Evolutionary conservation across 1,140 invertebrate species (phyloP).

Genomic region (Sarcophaga bullata): DNA sequence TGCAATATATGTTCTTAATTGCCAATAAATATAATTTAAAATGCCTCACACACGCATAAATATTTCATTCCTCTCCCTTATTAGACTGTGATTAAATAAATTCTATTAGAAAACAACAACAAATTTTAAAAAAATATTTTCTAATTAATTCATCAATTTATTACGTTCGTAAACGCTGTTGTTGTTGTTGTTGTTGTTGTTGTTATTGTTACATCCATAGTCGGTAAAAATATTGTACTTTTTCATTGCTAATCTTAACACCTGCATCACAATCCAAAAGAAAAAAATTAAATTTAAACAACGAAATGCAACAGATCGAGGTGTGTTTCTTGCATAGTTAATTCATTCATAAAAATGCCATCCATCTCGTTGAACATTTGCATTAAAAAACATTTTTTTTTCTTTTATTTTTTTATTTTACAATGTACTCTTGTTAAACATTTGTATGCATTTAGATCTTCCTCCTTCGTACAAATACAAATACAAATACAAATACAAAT

Average conservation of each 20-base stretch:
- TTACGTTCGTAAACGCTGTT: neutral
- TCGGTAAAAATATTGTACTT: neutral
- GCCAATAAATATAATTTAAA: neutral
- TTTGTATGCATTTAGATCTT: conserved; percentile 22
- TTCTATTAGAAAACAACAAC: neutral
- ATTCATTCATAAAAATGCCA: conserved; percentile 8
- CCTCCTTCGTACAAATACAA: neutral
- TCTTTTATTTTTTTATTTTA: neutral
- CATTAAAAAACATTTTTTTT: too few species aligned
- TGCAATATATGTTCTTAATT: neutral
- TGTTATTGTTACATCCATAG: too few species aligned
- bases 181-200: neutral
- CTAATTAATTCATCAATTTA: neutral
- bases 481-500: too few species aligned
- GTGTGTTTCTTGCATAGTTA: conserved; percentile 13
- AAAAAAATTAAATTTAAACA: too few species aligned
- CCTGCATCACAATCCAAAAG: neutral
- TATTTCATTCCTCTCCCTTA: neutral
- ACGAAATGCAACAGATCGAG: too few species aligned
- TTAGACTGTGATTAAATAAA: neutral
- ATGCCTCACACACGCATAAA: neutral
- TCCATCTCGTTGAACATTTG: neutral
- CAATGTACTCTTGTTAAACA: neutral
- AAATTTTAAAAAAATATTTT: neutral
- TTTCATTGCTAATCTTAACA: conserved; percentile 3